Conservation (phyloP, 2,113 vertebrate genomes). For the Hyla sarda region DNA sequence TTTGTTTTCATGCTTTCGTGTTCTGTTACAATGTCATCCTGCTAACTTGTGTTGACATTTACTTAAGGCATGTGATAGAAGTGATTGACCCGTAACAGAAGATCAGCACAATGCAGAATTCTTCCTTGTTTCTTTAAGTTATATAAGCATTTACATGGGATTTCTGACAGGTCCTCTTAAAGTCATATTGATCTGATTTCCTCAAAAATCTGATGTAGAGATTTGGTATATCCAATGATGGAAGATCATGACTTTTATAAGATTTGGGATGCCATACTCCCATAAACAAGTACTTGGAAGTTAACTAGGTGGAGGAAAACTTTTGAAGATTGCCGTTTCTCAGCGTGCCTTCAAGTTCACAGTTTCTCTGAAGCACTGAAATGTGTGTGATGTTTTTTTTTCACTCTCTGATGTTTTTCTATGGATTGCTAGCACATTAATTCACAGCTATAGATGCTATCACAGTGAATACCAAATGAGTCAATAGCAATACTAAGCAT, state of each 20-base stretch:
- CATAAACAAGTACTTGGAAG: constrained; percentile 17
- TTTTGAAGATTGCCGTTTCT: constrained; percentile 50
- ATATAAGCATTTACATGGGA: background rate
- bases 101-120: too few relatives aligned
- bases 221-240: background rate
- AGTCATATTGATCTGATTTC: background rate
- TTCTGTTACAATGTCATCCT: too few relatives aligned
- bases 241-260: background rate
- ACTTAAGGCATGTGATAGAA: too few relatives aligned
- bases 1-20: too few relatives aligned
- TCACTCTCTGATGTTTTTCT: constrained; percentile 42
- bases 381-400: constrained; percentile 53
- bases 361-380: constrained; percentile 49
- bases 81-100: too few relatives aligned
- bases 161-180: background rate
- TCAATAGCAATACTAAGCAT: constrained; percentile 23
- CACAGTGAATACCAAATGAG: constrained; percentile 55
- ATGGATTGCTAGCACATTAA: constrained; percentile 55
- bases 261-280: background rate
- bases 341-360: constrained; percentile 52
- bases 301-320: constrained; percentile 43
- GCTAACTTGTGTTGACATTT: too few relatives aligned
- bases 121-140: background rate
- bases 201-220: background rate
- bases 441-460: constrained; percentile 53